phyloP scores from a whole-genome alignment of 2,888 invertebrate species.

The Hoplodrina blanda region DNA sequence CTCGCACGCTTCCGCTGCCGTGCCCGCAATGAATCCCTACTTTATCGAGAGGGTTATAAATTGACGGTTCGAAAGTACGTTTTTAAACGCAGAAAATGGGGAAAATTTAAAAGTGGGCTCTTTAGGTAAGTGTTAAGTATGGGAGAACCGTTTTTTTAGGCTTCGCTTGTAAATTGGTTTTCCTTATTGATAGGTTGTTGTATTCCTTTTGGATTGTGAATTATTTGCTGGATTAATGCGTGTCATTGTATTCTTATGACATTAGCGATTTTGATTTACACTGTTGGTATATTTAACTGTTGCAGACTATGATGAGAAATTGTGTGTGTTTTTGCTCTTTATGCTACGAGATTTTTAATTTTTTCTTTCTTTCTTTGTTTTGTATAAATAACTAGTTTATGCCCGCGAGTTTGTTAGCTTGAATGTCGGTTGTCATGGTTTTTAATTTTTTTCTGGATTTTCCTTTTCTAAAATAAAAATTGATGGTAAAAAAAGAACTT shows the following conservation, averaged over 20 bases:
- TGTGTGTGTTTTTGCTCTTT: no score
- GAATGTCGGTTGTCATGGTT: no score
- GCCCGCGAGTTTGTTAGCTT: no score
- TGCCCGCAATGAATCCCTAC: constrained; percentile 57
- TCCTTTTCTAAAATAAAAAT: no score
- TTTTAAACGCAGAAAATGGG: constrained; percentile 70
- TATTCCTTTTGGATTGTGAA: constrained; percentile 32
- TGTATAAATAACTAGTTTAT: no score
- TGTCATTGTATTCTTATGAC: neutral
- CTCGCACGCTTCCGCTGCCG: constrained; percentile 58
- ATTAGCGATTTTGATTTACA: neutral
- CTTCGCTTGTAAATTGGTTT: constrained; percentile 51
- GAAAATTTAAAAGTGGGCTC: constrained; percentile 70
- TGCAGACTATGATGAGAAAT: neutral
- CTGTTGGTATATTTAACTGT: neutral
- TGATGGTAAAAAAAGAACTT: no score
- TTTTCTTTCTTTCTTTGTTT: no score
- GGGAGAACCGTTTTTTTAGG: constrained; percentile 39
- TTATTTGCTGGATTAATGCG: constrained; percentile 28
- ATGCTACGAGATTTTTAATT: no score
- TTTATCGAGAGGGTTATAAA: constrained; percentile 75
- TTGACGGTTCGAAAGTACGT: constrained; percentile 73
- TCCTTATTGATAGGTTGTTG: constrained; percentile 52
- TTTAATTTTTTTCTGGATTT: no score
- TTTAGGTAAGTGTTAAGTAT: constrained; percentile 64